Base-by-base conservation (phyloP, 2,113 vertebrate genomes). In the Cepphus grylle region DNA sequence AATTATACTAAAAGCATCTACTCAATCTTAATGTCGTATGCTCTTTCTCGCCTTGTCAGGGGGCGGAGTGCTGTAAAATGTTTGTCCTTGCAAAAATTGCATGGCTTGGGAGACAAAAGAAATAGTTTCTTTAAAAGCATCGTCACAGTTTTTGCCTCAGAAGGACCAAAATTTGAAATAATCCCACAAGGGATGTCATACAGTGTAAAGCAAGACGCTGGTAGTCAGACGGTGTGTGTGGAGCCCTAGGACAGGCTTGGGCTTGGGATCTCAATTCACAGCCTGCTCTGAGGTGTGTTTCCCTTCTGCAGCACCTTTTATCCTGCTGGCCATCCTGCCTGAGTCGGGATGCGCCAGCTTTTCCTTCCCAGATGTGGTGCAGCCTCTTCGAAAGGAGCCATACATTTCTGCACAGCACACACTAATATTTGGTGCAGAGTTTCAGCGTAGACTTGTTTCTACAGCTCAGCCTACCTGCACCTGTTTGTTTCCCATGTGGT, bases 171-270 rank as follows among this genome's bases (percentile, higher is more conserved):
- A 30, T 3, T 5, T 86, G 40, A 83, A 81, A 62, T 38, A 83
- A 45, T 34, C 53, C 1, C 1, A 38, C 13, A 16, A 38, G 40
- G 30, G 8, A 14, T 26, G 14, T 15, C 32, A 8, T 5, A 2
- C 0, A 47, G 22, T 1, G 3, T 15, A 21, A 63, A 88, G n/a
- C 55, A 81, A 78, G 50, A 45, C 71, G 69, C 23, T 50, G 27
- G 47, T 50, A n/a, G 50, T n/a, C 49, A 59, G 49, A 22, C 1
- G 9, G 14, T 2, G 9, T 21, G 34, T 0, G 0, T 0, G 49
- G 29, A 47, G 63, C 27, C 26, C 29, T 50, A 42, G 13, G 25
- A 59, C 53, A 49, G 27, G 3, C 20, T 74, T 38, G 22, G 56
- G 43, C 17, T 42, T 10, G 15, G 47, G 25, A 45, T 13, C 19